Evolutionary conservation across 23 tunicate species (phyloP).

Genomic region (Oikopleura vanhoeffeni): DNA sequence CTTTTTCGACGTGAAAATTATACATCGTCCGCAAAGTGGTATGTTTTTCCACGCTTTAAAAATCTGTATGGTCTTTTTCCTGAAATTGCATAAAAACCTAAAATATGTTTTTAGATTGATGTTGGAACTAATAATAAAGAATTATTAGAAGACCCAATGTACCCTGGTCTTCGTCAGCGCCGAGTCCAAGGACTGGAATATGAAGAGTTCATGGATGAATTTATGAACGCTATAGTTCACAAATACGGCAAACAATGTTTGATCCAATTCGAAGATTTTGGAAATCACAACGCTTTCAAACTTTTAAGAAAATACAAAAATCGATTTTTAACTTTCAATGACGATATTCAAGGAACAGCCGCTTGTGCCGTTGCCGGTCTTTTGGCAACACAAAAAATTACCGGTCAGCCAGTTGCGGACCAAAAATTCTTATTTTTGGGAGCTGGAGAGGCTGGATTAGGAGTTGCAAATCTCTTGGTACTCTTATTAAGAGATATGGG

Average conservation of each 20-base stretch:
- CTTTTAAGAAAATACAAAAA: constrained; percentile 23
- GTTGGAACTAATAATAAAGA: constrained; percentile 32
- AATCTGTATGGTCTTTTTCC: too few species aligned
- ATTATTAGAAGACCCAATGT: constrained; percentile 21
- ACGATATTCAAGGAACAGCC: constrained; percentile 34
- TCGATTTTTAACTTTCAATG: constrained; percentile 27
- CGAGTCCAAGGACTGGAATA: constrained; percentile 20
- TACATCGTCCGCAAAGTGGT: too few species aligned
- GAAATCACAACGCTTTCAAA: constrained; percentile 30
- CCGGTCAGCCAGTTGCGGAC: constrained; percentile 17
- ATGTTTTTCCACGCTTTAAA: too few species aligned
- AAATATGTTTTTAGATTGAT: too few species aligned
- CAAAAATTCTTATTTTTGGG: constrained; percentile 21
- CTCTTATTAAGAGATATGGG: constrained; percentile 22
- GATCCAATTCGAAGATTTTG: constrained; percentile 30
- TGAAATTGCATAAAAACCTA: too few species aligned
- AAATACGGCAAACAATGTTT: constrained; percentile 18
- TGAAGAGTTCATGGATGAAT: constrained; percentile 28
- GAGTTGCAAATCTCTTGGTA: constrained; percentile 25
- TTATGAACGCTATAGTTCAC: constrained; percentile 22
- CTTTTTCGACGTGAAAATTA: too few species aligned
- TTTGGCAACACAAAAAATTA: constrained; percentile 21
- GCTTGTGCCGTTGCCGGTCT: constrained; percentile 27
- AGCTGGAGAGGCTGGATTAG: constrained; percentile 30
- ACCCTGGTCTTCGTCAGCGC: constrained; percentile 22